Evolutionary conservation across 2,113 vertebrate species (phyloP).

Genomic region (Brienomyrus longianalis): DNA sequence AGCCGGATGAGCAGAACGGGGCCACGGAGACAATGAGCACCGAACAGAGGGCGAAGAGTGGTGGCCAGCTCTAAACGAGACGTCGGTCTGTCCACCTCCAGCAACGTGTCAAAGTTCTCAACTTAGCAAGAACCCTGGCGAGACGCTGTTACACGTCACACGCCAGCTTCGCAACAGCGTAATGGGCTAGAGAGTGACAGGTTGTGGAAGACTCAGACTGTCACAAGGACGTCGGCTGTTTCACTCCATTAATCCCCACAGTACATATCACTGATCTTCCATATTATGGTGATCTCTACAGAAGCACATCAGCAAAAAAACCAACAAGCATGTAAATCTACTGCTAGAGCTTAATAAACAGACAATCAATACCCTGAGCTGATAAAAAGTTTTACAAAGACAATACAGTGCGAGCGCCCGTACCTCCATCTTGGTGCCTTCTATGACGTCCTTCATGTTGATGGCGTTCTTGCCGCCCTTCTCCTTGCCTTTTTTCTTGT

Average conservation of each 20-base stretch:
- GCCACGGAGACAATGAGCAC: background rate
- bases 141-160: background rate
- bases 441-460: constrained; percentile 97
- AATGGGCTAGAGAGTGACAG: background rate
- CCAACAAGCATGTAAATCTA: background rate
- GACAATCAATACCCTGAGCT: background rate
- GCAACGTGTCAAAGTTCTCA: background rate
- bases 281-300: background rate
- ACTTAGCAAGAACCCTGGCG: background rate
- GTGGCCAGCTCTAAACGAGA: background rate
- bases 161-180: background rate
- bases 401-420: constrained; percentile 29
- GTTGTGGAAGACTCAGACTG: background rate
- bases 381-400: background rate
- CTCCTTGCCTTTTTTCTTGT: constrained; percentile 99
- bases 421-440: constrained; percentile 96
- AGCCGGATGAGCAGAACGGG: background rate
- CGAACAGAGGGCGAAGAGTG: background rate
- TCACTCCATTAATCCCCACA: background rate
- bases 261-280: background rate
- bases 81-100: background rate
- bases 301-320: background rate
- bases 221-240: background rate
- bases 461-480: constrained; percentile 98
- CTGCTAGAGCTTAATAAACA: background rate